Evolutionary conservation across 1,140 invertebrate genomes (phyloP), one percentile per base, ranked within the genome.

Genomic region (Thaumatotibia leucotreta): DNA sequence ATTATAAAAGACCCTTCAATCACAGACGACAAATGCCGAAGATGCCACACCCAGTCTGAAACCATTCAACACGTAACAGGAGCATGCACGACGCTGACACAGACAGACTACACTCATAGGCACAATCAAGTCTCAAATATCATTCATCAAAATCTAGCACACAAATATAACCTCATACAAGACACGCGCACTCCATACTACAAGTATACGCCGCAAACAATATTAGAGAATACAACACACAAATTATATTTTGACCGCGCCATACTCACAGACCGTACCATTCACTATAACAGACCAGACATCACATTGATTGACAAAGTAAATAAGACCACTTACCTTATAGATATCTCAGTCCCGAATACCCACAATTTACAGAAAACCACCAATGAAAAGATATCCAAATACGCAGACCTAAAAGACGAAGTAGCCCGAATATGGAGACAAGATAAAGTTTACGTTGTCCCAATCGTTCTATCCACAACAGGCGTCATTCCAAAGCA

Each of bases 51-150:
- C 10, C 4, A 22, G 1, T 17, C 66, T n/a, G 74, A 76, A 69
- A 76, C 62, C 1, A 72, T 72, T 0, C 70, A 77, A 69, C 75
- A 74, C 17, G 74, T 77, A 5, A 77, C 68, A 4, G 52, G 67
- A 27, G 70, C 68, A 32, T 73, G 68, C 29, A 1, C 29, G 9
- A 69, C 31, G 9, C 54, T 74, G 4, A 32, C 65, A 6, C 68
- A 68, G 49, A 66, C 67, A 3, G 68, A 72, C 11, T 75, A 75
- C 23, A 71, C 54, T 0, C 67, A 75, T 17, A n/a, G 67, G 11
- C 72, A 70, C 23, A 68, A 70, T 22, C 68, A 74, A 58, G 14
- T 74, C 2, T 61, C 24, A 10, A 52, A 68, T n/a, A 68, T 68
- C 2, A 63, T 74, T 1, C 62, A 69, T 31, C 64, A 67, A 63